phyloP scores from a whole-genome alignment of 2,888 invertebrate genomes.

The Trichacis sp. region DNA sequence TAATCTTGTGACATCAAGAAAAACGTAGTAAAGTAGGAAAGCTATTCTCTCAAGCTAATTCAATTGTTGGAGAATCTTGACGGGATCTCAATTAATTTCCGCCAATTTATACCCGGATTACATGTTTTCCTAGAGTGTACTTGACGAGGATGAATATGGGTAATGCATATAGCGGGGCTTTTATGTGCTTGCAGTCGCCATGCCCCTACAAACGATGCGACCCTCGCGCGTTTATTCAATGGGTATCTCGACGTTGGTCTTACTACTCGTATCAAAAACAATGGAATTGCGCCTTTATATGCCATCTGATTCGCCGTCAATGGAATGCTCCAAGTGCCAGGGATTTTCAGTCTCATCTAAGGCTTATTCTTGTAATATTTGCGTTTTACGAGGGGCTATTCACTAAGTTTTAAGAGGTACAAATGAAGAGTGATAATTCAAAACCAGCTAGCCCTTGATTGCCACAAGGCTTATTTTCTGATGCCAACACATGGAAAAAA shows the following conservation, averaged over 20 bases:
- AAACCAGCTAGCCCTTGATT: no score
- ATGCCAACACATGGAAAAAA: no score
- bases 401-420: no score
- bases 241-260: constrained; percentile 36
- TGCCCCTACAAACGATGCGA: constrained; percentile 38
- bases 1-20: no score
- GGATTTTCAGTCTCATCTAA: constrained; percentile 23
- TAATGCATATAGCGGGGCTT: constrained; percentile 31
- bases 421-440: no score
- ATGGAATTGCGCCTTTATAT: constrained; percentile 35
- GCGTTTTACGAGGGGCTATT: no score
- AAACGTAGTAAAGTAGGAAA: no score
- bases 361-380: constrained; percentile 16
- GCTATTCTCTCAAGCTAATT: neutral
- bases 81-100: constrained; percentile 6
- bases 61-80: neutral
- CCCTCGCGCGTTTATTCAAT: constrained; percentile 38
- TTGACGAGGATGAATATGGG: constrained; percentile 36
- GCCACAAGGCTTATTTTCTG: no score
- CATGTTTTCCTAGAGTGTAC: constrained; percentile 34
- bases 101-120: constrained; percentile 10
- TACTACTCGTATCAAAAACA: constrained; percentile 33
- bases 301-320: constrained; percentile 35
- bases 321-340: constrained; percentile 25
- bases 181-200: constrained; percentile 30